Conservation (phyloP, 2,113 vertebrate genomes). For the Mixornis gularis region DNA sequence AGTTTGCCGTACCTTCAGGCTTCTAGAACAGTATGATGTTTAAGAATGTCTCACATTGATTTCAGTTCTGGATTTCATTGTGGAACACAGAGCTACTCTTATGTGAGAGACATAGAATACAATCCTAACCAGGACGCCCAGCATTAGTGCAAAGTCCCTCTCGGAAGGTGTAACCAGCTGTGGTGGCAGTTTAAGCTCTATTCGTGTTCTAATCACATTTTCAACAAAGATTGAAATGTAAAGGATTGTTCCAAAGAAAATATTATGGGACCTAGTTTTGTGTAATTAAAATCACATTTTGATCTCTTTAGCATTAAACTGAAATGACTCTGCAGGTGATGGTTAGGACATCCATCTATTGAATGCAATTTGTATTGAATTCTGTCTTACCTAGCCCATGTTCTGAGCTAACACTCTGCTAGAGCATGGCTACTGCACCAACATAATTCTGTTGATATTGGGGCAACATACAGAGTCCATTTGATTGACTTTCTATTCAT, state of each 20-base stretch:
- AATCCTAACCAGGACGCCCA: background rate
- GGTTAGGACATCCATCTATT: background rate
- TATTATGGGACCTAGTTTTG: background rate
- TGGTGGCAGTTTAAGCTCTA: background rate
- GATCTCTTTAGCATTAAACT: background rate
- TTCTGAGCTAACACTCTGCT: background rate
- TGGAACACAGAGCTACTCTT: background rate
- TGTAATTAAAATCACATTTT: background rate
- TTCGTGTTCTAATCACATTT: background rate
- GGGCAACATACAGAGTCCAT: rapidly evolving
- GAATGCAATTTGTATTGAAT: background rate
- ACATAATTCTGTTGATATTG: background rate
- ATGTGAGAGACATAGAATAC: background rate
- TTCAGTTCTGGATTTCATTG: background rate
- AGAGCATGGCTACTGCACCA: background rate
- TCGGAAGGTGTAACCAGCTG: background rate
- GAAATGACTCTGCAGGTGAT: background rate
- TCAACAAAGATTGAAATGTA: background rate
- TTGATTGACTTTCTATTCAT: background rate
- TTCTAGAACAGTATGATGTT: background rate
- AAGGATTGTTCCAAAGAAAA: background rate
- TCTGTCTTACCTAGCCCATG: background rate
- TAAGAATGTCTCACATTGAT: background rate
- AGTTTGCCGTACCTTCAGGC: background rate
- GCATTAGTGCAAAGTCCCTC: background rate